Percentiles rank a stretch among this genome's conserved stretches.
Conservation (phyloP, 2,888 invertebrate genomes). For the Noctua comes region DNA sequence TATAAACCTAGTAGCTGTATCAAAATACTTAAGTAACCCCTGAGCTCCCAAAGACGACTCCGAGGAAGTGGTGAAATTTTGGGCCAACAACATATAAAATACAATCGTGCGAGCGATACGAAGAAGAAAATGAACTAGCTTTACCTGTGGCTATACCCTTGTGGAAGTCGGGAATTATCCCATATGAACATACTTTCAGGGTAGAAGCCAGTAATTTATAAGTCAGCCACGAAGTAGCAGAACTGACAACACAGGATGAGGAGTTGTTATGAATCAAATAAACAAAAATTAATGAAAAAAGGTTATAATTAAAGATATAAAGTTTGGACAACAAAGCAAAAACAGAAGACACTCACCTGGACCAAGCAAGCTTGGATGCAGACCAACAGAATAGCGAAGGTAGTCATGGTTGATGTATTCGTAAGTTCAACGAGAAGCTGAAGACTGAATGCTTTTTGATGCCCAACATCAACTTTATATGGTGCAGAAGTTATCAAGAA, state of each 20-base stretch:
- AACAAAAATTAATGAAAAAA: background rate
- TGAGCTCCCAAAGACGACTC: too few relatives aligned
- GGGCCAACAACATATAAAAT: too few relatives aligned
- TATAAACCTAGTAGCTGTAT: too few relatives aligned
- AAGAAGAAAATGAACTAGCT: too few relatives aligned
- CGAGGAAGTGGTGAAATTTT: too few relatives aligned
- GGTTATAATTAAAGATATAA: background rate
- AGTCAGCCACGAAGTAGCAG: background rate
- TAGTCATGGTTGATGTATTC: background rate
- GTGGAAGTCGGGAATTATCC: too few relatives aligned
- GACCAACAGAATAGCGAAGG: constrained; percentile 26
- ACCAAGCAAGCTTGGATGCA: constrained; percentile 65
- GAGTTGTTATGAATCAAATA: background rate
- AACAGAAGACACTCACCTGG: constrained; percentile 46
- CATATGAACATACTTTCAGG: too few relatives aligned
- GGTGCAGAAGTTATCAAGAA: constrained; percentile 25
- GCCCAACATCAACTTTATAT: background rate
- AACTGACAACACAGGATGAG: background rate
- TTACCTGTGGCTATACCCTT: too few relatives aligned
- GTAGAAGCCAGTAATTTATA: background rate
- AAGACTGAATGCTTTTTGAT: background rate
- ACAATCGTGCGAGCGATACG: too few relatives aligned
- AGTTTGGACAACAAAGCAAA: background rate
- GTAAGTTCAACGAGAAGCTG: background rate
- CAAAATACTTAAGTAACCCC: too few relatives aligned